These are phyloP conservation scores for Laticauda laticaudata DNA, from an alignment of 2,113 vertebrate genomes.

Conservation along the genomic window DNA sequence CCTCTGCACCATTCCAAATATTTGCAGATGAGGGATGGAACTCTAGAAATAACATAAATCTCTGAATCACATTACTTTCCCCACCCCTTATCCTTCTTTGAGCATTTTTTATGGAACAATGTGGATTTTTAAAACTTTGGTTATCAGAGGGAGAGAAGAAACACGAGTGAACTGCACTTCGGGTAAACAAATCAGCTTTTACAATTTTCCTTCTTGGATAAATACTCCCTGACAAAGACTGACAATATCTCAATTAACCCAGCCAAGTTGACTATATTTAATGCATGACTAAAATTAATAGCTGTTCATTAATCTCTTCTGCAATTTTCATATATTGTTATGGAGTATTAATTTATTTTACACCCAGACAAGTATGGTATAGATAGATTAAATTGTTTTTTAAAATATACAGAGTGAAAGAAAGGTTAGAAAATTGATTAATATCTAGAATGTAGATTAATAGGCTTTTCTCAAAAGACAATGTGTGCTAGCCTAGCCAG, in stretches of 20 bases:
- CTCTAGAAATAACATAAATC: background rate
- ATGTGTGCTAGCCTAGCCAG: background rate
- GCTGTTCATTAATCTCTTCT: background rate
- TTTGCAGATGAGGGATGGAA: background rate
- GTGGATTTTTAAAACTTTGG: background rate
- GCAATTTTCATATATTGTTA: background rate
- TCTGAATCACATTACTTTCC: background rate
- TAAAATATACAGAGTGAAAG: background rate
- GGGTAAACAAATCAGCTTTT: background rate
- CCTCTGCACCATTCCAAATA: no score
- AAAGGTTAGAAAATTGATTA: background rate
- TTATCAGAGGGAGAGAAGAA: background rate
- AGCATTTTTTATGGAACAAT: background rate
- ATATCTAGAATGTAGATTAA: no score
- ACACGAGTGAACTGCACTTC: background rate
- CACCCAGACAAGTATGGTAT: background rate
- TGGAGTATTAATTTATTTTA: background rate
- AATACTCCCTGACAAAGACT: background rate
- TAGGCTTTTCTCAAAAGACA: background rate
- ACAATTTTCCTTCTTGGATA: background rate
- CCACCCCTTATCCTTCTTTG: background rate
- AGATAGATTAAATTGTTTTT: background rate
- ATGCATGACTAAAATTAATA: background rate
- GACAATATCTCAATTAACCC: background rate
- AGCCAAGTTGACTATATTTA: background rate